Evolutionary conservation across 2,113 vertebrate species (phyloP).

Genomic region (Anseranas semipalmata): DNA sequence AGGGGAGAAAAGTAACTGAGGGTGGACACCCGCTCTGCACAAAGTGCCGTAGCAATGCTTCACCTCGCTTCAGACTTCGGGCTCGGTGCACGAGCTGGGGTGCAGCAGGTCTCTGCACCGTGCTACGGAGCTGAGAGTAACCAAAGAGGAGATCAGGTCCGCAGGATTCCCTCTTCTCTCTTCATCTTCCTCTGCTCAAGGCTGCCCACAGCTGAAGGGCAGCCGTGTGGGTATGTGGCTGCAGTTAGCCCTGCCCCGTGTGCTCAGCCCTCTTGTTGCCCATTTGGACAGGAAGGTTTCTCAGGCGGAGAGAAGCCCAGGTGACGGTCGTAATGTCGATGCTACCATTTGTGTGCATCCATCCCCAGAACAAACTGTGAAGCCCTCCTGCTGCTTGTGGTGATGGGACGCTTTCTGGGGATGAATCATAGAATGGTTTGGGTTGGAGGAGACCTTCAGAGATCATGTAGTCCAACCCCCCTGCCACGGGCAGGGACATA

Average conservation of each 20-base stretch:
- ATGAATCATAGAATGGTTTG: neutral
- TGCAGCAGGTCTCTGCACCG: too few relatives aligned
- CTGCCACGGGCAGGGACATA: neutral
- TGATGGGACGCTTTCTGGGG: neutral
- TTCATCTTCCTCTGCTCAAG: neutral
- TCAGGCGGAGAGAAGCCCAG: neutral
- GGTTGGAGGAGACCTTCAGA: neutral
- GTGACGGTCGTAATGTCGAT: neutral
- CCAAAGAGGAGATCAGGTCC: too few relatives aligned
- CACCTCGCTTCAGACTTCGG: neutral
- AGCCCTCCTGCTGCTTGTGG: neutral
- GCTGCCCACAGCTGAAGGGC: rapidly evolving
- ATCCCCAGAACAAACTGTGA: neutral
- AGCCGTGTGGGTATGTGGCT: rapidly evolving
- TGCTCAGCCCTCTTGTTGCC: neutral
- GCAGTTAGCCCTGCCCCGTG: neutral
- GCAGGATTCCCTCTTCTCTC: neutral
- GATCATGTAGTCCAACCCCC: neutral
- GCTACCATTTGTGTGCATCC: rapidly evolving
- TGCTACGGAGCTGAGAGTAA: too few relatives aligned
- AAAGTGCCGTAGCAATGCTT: rapidly evolving
- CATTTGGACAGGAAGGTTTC: rapidly evolving
- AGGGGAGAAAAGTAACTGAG: neutral
- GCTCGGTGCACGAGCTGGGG: rapidly evolving
- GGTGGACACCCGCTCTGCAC: neutral